Evolutionary conservation across 2,888 invertebrate genomes (phyloP).

Genomic region (Caenorhabditis virilis): DNA sequence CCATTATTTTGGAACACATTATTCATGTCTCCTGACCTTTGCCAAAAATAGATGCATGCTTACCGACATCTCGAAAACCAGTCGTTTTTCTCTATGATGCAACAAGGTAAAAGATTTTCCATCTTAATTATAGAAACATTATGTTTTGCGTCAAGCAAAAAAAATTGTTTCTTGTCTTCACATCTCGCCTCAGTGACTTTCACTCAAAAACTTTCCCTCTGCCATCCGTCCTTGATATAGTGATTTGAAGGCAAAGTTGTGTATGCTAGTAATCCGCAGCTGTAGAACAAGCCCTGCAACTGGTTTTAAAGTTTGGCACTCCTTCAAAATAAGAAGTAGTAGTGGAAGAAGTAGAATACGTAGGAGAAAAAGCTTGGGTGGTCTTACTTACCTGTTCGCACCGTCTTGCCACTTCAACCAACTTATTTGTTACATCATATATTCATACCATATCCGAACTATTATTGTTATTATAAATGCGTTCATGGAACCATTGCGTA

Average conservation of each 20-base stretch:
- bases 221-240: constrained; percentile 35
- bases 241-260: constrained; percentile 9
- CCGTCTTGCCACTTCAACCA: constrained; percentile 27
- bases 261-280: not conserved
- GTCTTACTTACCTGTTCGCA: constrained; percentile 36
- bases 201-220: no score
- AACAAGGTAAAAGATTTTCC: not conserved
- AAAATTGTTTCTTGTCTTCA: no score
- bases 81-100: not conserved
- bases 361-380: constrained; percentile 11
- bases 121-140: no score
- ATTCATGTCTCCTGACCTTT: no score
- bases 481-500: not conserved
- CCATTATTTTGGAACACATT: no score
- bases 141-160: no score
- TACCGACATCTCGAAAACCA: not conserved
- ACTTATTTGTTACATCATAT: constrained; percentile 13
- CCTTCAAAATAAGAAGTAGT: constrained; percentile 20
- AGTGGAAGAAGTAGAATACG: constrained; percentile 13
- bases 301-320: constrained; percentile 33
- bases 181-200: no score
- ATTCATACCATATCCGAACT: not conserved
- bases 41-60: not conserved
- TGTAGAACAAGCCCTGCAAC: constrained; percentile 23
- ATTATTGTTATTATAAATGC: not conserved